A percentile compares a stretch with the other conserved stretches of the same genome.
Evolutionary conservation across 2,113 vertebrate species (phyloP).

Genomic region (Pelmatolapia mariae): DNA sequence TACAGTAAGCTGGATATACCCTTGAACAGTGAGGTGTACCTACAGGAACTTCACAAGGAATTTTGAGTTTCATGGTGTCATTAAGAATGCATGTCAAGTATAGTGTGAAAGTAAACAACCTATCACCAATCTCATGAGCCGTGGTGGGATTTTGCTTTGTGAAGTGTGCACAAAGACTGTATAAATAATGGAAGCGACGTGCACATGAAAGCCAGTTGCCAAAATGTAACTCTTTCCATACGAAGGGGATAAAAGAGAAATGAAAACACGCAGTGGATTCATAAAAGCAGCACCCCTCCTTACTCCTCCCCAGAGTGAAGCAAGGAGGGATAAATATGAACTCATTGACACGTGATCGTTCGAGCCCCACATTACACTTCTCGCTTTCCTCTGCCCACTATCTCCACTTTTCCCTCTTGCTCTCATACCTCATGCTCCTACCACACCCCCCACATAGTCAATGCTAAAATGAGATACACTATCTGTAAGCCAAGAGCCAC

Average conservation of each 20-base stretch:
- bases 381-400: neutral
- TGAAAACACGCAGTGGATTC: neutral
- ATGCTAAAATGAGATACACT: too few relatives aligned
- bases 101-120: neutral
- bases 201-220: slow-evolving; percentile 2
- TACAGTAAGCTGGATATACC: neutral
- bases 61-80: neutral
- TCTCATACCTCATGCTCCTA: neutral
- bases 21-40: neutral
- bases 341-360: slow-evolving; percentile 16
- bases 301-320: neutral
- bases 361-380: neutral
- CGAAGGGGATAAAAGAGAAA: neutral
- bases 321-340: slow-evolving; percentile 17
- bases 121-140: neutral
- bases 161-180: slow-evolving; percentile 13
- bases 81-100: neutral
- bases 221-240: slow-evolving; percentile 6
- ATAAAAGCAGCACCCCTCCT: neutral
- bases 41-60: neutral
- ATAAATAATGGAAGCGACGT: slow-evolving; percentile 24
- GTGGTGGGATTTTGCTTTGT: slow-evolving; percentile 22
- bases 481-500: slow-evolving; percentile 60
- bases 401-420: neutral
- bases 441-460: slow-evolving; percentile 2